A percentile compares a stretch with the other conserved stretches of the same genome.
Evolutionary conservation across 2,797 vertebrate species (phyloP).

Genomic region (Microctenopoma lineatum): DNA sequence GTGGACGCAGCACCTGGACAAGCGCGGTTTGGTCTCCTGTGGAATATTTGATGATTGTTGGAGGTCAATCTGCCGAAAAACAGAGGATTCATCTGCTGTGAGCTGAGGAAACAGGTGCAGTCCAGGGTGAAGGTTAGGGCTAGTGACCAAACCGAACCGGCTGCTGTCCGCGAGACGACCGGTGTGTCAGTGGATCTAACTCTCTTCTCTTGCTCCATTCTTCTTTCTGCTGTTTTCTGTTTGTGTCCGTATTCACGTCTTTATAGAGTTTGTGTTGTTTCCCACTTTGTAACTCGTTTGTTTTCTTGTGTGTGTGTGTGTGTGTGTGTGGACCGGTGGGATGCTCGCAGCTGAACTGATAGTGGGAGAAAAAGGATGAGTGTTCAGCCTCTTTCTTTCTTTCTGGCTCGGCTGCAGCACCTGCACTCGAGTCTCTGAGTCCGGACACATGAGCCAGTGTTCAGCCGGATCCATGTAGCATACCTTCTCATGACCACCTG

Average conservation of each 20-base stretch:
- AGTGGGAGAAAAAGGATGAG: background rate
- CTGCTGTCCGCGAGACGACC: no score
- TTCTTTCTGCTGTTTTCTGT: no score
- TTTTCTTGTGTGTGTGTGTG: background rate
- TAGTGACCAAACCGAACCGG: no score
- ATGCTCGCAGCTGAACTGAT: background rate
- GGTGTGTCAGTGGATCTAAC: background rate
- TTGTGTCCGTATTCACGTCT: no score
- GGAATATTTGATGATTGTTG: background rate
- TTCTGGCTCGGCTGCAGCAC: constrained; percentile 2
- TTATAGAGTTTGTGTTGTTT: no score
- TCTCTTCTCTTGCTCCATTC: no score
- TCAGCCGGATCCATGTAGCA: constrained; percentile 21
- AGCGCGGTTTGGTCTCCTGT: background rate
- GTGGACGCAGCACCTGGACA: constrained; percentile 44
- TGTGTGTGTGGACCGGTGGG: no score
- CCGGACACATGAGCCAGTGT: constrained; percentile 15
- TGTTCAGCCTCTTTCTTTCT: background rate
- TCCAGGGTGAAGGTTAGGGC: background rate
- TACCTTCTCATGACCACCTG: constrained; percentile 50
- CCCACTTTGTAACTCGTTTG: no score
- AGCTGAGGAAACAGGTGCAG: background rate
- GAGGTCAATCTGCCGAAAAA: background rate
- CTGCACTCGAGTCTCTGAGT: background rate
- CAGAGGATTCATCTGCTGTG: background rate